Evolutionary conservation across 2,797 vertebrate species (phyloP), one percentile per base, ranked within the genome.

Genomic region (Syndactyla subalaris): DNA sequence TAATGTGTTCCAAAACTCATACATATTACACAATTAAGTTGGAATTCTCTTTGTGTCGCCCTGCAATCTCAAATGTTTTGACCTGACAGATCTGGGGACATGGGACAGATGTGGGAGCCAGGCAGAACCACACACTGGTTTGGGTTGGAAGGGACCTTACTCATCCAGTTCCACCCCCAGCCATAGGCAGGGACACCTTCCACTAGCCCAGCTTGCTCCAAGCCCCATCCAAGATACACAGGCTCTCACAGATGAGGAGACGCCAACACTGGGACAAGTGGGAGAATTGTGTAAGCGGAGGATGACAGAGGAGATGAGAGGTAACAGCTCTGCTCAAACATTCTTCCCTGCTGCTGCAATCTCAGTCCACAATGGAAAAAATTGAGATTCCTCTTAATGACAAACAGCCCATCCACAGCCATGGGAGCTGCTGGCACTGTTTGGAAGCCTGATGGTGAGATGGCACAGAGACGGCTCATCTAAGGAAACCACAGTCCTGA

Each of bases 21-120:
- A 2, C 0, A 5, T 3, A 10, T 7, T 26, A 11, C 66, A 38
- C 3, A 2, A 21, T 2, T 10, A 17, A 46, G 2, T 1, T n/a
- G 46, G 17, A 21, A 14, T 32, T 57, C 15, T 54, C 19, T 23
- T 70, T 8, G 0, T 2, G 21, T 12, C 14, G 9, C 34, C 36
- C 24, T 70, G 61, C 57, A 30, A 0, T 8, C 59, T 32, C 67
- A 14, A 6, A 11, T 38, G 7, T 11, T 54, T 22, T 10, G 22
- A 14, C 70, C 45, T 12, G 58, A 9, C 30, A 34, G 52, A 14
- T 3, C 5, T 0, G 6, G 51, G 6, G 2, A 6, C 1, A 0
- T 0, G 19, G 74, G 66, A 10, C 29, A 30, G 75, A 34, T 5
- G 23, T 5, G 65, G 59, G 32, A 65, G n/a, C 19, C 32, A 34